Percentiles rank a stretch among this genome's conserved stretches.
Conservation (phyloP, 2,113 vertebrate genomes). For the Amblyornis subalaris region DNA sequence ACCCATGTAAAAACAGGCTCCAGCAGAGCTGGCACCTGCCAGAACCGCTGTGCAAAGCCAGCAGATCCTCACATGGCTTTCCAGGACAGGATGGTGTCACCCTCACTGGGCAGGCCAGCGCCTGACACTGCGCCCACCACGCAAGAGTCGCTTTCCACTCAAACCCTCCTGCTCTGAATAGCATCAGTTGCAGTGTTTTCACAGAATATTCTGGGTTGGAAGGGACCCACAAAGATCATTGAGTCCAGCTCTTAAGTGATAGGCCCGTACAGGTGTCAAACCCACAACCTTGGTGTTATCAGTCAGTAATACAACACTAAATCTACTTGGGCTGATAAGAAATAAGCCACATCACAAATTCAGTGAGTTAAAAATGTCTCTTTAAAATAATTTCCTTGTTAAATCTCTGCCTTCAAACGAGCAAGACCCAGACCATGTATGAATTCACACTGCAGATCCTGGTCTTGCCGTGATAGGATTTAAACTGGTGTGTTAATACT, state of each 20-base stretch:
- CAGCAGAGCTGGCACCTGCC: not conserved
- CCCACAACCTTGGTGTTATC: not conserved
- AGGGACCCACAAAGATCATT: not conserved
- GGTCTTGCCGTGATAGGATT: accelerated
- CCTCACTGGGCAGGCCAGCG: not conserved
- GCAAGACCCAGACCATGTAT: not conserved
- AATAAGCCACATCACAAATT: not conserved
- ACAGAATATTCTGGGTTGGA: not conserved
- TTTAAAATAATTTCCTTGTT: not conserved
- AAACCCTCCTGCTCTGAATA: not conserved
- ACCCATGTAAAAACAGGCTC: not conserved
- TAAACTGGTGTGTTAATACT: not conserved
- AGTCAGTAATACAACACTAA: not conserved
- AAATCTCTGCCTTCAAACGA: not conserved
- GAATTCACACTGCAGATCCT: not conserved
- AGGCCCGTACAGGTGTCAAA: accelerated
- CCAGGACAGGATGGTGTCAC: accelerated
- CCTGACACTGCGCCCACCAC: accelerated
- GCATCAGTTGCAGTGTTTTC: not conserved
- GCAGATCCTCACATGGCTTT: accelerated
- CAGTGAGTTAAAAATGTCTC: not conserved
- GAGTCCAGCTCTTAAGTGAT: not conserved
- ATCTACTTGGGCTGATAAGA: not conserved
- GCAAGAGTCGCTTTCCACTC: accelerated
- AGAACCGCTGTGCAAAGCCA: accelerated